Percentiles rank a stretch among this genome's conserved stretches.
Evolutionary conservation across 2,113 vertebrate genomes (phyloP).

Genomic region (Diphyllodes magnificus): DNA sequence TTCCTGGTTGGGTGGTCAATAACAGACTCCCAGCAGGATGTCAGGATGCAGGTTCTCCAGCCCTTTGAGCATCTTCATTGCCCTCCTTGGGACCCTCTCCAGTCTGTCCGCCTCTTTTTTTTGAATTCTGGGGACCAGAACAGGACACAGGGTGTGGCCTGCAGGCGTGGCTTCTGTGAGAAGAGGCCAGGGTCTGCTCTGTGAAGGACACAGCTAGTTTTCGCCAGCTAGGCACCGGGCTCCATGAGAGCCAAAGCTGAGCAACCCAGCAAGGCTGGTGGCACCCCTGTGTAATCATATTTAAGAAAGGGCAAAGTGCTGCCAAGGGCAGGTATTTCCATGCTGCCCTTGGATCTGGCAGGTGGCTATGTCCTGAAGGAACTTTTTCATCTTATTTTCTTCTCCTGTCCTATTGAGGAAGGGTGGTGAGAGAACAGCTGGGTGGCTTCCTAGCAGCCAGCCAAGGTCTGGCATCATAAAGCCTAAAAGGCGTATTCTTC

Average conservation of each 20-base stretch:
- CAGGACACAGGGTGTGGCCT: neutral
- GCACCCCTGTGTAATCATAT: neutral
- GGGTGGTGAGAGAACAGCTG: neutral
- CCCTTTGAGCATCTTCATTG: neutral
- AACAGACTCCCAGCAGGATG: too few species aligned
- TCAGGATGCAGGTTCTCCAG: neutral
- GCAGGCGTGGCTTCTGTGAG: neutral
- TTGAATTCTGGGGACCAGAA: neutral
- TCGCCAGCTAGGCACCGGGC: neutral
- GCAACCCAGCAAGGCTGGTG: neutral
- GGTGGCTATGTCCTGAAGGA: neutral
- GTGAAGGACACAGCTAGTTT: neutral
- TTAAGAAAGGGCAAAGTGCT: neutral
- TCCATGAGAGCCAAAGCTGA: neutral
- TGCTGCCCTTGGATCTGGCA: neutral
- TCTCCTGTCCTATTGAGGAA: too few species aligned
- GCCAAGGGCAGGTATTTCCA: neutral
- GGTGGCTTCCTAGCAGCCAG: neutral
- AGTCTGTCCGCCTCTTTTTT: neutral
- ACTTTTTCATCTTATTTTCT: neutral
- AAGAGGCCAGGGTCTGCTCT: neutral
- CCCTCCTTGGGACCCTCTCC: neutral
- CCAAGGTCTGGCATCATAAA: neutral
- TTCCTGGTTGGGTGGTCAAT: too few species aligned
- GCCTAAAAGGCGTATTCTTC: neutral